Conservation (phyloP, 2,888 invertebrate genomes). For the Mesoligia furuncula region DNA sequence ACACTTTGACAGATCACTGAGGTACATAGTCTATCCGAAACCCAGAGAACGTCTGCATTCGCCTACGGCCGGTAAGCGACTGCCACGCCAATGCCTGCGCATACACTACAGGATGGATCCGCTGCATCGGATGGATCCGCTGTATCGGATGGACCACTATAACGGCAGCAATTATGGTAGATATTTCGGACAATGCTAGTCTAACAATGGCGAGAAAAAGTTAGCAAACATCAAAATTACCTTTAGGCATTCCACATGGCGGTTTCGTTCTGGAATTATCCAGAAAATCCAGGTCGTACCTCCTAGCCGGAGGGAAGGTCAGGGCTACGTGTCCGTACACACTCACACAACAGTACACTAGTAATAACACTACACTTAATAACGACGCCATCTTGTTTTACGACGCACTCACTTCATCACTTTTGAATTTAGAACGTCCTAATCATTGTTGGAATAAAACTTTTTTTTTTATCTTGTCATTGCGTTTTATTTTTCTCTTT, state of each 20-base stretch:
- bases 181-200: neutral
- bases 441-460: constrained; percentile 53
- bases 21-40: too few relatives aligned
- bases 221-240: constrained; percentile 85
- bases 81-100: too few relatives aligned
- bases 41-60: too few relatives aligned
- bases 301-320: constrained; percentile 97
- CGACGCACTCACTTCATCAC: constrained; percentile 61
- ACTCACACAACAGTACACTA: constrained; percentile 72
- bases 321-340: constrained; percentile 94
- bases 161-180: neutral
- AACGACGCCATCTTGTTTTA: constrained; percentile 76
- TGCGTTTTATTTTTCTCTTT: constrained; percentile 29
- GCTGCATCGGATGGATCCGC: too few relatives aligned
- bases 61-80: too few relatives aligned
- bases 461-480: constrained; percentile 49
- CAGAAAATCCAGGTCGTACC: constrained; percentile 97
- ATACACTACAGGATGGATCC: too few relatives aligned
- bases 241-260: constrained; percentile 99
- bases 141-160: too few relatives aligned
- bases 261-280: constrained; percentile 97
- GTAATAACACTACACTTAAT: constrained; percentile 74
- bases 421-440: constrained; percentile 66
- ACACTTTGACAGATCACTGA: too few relatives aligned
- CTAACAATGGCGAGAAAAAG: neutral